phyloP scores from a whole-genome alignment of 2,888 invertebrate species.

The Pedicia rivosa region DNA sequence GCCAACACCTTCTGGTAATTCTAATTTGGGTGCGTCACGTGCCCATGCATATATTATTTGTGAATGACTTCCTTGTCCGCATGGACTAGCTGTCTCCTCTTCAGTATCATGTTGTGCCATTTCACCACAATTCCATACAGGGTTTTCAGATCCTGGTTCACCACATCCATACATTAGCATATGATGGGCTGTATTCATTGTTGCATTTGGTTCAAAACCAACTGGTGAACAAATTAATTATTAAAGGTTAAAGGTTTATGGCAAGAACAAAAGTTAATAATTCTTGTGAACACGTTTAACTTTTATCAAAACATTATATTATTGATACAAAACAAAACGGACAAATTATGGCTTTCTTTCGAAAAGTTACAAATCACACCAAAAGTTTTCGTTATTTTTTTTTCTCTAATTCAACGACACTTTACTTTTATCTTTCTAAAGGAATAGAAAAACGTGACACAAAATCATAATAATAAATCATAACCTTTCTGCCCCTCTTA shows the following conservation, averaged over 20 bases:
- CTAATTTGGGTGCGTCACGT: slow-evolving; percentile 67
- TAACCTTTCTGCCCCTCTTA: too few relatives aligned
- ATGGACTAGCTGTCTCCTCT: slow-evolving; percentile 49
- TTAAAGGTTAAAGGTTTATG: too few relatives aligned
- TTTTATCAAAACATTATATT: too few relatives aligned
- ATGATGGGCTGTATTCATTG: slow-evolving; percentile 83
- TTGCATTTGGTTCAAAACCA: slow-evolving; percentile 83
- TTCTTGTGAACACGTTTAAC: too few relatives aligned
- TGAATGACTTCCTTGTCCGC: slow-evolving; percentile 49
- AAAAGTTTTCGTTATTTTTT: too few relatives aligned
- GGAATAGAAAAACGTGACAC: too few relatives aligned
- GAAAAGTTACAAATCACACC: too few relatives aligned
- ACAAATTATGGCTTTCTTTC: not conserved
- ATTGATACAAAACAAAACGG: not conserved
- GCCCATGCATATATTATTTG: slow-evolving; percentile 88
- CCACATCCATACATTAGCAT: slow-evolving; percentile 85
- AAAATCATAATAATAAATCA: too few relatives aligned
- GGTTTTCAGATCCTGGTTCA: slow-evolving; percentile 33
- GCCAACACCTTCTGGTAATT: slow-evolving; percentile 73
- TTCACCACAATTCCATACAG: slow-evolving; percentile 85
- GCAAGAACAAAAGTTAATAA: not conserved
- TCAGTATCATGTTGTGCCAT: slow-evolving; percentile 46
- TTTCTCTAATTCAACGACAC: too few relatives aligned
- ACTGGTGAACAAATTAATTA: slow-evolving; percentile 44
- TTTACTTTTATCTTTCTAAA: too few relatives aligned